phyloP scores from a whole-genome alignment of 2,888 invertebrate species.

The Bellardia bayeri region DNA sequence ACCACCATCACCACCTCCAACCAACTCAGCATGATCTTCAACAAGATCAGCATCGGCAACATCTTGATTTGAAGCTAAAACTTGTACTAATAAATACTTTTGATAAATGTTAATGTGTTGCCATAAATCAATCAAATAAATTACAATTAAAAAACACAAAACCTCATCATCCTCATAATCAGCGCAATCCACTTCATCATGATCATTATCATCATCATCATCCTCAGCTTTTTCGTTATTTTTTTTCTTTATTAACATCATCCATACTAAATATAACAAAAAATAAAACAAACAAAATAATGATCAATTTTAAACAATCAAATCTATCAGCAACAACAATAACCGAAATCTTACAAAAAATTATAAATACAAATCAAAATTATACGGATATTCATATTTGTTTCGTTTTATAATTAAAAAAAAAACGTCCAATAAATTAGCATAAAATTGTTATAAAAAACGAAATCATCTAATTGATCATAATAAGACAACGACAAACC shows the following conservation, averaged over 20 bases:
- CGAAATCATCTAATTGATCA: conserved; percentile 73
- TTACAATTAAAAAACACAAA: conserved; percentile 72
- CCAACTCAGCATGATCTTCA: conserved; percentile 10
- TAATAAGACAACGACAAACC: conserved; percentile 18
- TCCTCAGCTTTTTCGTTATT: background rate
- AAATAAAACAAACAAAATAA: conserved; percentile 40
- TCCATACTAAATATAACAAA: conserved; percentile 50
- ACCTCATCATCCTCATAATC: conserved; percentile 53
- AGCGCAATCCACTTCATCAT: conserved; percentile 13
- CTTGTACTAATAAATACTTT: conserved; percentile 71
- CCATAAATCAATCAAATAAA: conserved; percentile 76
- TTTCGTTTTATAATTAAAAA: conserved; percentile 60
- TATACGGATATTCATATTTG: conserved; percentile 22
- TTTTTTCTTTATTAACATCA: conserved; percentile 33
- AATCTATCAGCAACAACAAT: conserved; percentile 32
- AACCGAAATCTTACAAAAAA: conserved; percentile 1
- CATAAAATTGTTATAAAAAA: conserved; percentile 69
- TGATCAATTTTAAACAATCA: conserved; percentile 31
- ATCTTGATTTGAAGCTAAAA: conserved; percentile 35
- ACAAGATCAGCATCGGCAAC: conserved; percentile 41
- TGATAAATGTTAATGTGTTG: conserved; percentile 71
- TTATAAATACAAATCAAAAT: conserved; percentile 16
- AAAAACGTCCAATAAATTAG: conserved; percentile 54
- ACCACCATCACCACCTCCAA: conserved; percentile 25
- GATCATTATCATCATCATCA: conserved; percentile 10